These are phyloP conservation scores for Sisyra nigra DNA, from an alignment of 2,888 invertebrate species.

Conservation along the genomic window DNA sequence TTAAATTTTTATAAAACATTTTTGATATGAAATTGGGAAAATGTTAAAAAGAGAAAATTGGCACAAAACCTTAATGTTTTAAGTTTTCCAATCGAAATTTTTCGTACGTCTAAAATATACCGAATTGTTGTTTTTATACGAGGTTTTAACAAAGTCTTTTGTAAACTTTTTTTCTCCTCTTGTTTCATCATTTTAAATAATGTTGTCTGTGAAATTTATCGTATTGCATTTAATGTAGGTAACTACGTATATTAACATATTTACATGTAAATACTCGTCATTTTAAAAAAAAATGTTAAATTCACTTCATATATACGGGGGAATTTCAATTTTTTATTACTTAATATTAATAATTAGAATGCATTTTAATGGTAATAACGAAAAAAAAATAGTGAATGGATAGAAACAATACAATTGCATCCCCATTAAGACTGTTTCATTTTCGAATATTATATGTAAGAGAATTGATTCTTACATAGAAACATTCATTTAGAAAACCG, in stretches of 20 bases:
- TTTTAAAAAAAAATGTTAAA: background rate
- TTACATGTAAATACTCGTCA: background rate
- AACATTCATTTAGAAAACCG: no score
- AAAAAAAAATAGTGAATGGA: background rate
- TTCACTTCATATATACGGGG: background rate
- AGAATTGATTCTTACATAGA: no score
- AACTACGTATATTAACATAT: background rate
- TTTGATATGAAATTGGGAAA: no score
- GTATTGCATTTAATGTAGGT: no score
- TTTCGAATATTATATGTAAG: no score
- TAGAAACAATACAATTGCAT: background rate
- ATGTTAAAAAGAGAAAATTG: no score
- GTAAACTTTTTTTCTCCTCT: background rate
- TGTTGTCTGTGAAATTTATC: background rate
- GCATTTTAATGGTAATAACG: background rate
- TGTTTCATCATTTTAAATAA: background rate
- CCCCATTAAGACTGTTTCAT: no score
- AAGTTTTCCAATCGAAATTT: no score
- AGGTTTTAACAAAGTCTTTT: background rate
- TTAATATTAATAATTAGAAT: background rate
- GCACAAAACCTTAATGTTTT: no score
- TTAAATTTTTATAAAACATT: no score
- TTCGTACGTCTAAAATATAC: no score
- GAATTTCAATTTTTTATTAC: background rate
- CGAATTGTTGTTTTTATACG: background rate